Conservation (phyloP, 1,140 invertebrate genomes). For the Drosophila rufa region DNA sequence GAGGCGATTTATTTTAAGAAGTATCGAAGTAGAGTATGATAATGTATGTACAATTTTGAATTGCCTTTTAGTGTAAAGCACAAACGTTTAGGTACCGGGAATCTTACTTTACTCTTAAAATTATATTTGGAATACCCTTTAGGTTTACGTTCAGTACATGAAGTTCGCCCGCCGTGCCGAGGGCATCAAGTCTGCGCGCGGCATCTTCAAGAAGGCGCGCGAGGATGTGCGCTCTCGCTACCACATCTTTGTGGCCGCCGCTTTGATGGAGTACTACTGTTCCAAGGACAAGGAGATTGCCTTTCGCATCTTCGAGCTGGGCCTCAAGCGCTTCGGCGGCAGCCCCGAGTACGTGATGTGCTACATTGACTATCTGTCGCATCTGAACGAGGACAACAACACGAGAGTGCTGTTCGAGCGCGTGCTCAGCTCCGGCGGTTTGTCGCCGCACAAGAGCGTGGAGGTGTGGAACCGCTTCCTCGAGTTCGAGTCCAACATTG, state of each 20-base stretch:
- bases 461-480: conserved; percentile 99
- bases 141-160: conserved; percentile 99
- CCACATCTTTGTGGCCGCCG: conserved; percentile 98
- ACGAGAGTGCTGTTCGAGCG: conserved; percentile 98
- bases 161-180: conserved; percentile 98
- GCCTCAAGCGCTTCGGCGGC: conserved; percentile 97
- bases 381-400: conserved; percentile 99
- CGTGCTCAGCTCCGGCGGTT: conserved; percentile 96
- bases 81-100: no score
- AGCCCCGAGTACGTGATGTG: conserved; percentile 97
- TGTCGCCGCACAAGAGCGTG: conserved; percentile 96
- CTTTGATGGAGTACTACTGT: conserved; percentile 99
- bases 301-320: conserved; percentile 98
- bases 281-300: conserved; percentile 99
- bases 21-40: no score
- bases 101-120: no score
- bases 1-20: no score
- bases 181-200: conserved; percentile 97
- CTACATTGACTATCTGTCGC: conserved; percentile 98
- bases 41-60: no score
- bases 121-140: background rate
- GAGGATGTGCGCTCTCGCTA: conserved; percentile 94
- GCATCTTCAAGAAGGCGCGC: conserved; percentile 97
- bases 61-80: no score
- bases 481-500: conserved; percentile 99